Base-by-base conservation (phyloP, 2,797 vertebrate species). In the Myotis planiceps region DNA sequence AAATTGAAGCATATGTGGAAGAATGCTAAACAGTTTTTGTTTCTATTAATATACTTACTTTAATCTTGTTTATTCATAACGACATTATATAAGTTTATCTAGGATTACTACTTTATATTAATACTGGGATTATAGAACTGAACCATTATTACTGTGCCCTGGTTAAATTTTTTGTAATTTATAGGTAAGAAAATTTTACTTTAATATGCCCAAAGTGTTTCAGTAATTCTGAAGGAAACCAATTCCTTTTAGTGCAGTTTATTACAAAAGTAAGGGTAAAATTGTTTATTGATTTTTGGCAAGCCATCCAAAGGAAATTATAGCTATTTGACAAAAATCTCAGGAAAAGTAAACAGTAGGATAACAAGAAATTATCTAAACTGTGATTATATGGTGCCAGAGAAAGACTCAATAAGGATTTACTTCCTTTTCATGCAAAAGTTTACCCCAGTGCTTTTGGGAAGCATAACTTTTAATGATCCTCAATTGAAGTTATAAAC, bases 271-370 rank as follows among this genome's bases (percentile, higher is more conserved):
- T 87, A 92, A 75, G 55, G 34, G 2, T 68, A 95, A 71, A 90
- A 87, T 96, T 87, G 32, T 78, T 95, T 79, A 92, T 74, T 96
- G 89, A 96, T 49, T 88, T 96, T 95, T 97, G 75, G 82, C 74
- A 95, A 81, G 29, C 25, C 2, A 78, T 34, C 79, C 78, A 78
- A 86, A 96, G 79, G 78, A 93, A 96, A 96, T 96, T 94, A 87
- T 8, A 95, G 86, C n/a, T 94, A 86, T 96, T 83, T 89, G 66
- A 87, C 47, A 95, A 82, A 92, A 92, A 89, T 63, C 23, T 91
- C 34, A 88, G 45, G 75, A 92, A 76, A 96, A 94, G 91, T 93
- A 92, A 96, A 71, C 21, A 88, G 49, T 42, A 74, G 79, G 21
- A 66, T 85, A 71, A 63, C 39, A 93, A 47, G 51, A 78, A 94